Evolutionary conservation across 2,888 invertebrate species (phyloP).

Genomic region (Spialia ferax): DNA sequence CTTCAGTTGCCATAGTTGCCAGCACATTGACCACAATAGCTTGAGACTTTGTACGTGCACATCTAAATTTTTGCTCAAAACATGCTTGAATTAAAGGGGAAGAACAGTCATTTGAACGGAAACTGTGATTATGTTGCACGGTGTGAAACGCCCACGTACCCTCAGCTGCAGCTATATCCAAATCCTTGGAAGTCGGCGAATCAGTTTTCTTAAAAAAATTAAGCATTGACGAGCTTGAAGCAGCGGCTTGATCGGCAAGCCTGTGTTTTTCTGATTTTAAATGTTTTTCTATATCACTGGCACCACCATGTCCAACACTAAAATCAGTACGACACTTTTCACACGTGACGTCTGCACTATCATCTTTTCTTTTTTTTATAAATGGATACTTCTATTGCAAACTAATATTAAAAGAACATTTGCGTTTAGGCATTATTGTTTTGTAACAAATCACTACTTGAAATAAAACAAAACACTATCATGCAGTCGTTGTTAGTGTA

Average conservation of each 20-base stretch:
- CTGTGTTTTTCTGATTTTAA: conserved; percentile 50
- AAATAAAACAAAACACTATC: background rate
- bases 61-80: conserved; percentile 42
- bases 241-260: conserved; percentile 45
- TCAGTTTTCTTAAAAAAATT: conserved; percentile 47
- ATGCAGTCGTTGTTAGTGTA: background rate
- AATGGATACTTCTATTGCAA: conserved; percentile 52
- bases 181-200: conserved; percentile 46
- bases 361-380: conserved; percentile 48
- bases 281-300: conserved; percentile 47
- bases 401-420: conserved; percentile 50
- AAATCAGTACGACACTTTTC: conserved; percentile 49
- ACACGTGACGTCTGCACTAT: conserved; percentile 39
- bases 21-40: conserved; percentile 32
- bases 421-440: conserved; percentile 48
- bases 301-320: conserved; percentile 46
- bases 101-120: background rate
- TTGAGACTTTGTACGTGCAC: conserved; percentile 40
- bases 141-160: background rate
- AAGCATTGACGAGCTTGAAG: conserved; percentile 42
- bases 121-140: background rate
- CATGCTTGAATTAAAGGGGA: conserved; percentile 6
- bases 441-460: background rate
- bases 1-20: background rate
- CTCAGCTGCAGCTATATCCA: conserved; percentile 45